Conservation (phyloP, 2,113 vertebrate species). For the Prionailurus bengalensis region DNA sequence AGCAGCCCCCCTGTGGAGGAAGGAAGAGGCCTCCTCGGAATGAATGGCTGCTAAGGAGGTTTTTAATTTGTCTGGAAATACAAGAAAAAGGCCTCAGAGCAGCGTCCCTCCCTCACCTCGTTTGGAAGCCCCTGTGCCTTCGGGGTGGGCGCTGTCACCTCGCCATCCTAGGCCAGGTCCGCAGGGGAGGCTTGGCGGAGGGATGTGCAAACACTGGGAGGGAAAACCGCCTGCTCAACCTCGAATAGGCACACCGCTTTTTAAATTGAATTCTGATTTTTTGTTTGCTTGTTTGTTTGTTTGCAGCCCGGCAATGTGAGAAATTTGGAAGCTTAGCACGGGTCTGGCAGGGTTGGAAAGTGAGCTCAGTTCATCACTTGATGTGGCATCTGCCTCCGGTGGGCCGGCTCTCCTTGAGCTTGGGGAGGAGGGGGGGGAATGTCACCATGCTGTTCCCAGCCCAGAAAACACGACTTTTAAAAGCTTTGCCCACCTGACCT, state of each 20-base stretch:
- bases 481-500: slow-evolving; percentile 77
- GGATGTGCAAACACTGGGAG: not conserved
- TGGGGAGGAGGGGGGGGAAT: not conserved
- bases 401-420: slow-evolving; percentile 66
- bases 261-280: not conserved
- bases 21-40: slow-evolving; percentile 64
- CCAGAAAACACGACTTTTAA: slow-evolving; percentile 48
- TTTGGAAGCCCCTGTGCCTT: not conserved
- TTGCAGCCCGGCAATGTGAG: not conserved
- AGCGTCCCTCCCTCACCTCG: not conserved
- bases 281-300: not conserved
- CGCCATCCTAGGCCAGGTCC: not conserved
- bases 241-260: not conserved
- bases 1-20: slow-evolving; percentile 65
- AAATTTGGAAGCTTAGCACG: not conserved
- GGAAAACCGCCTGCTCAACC: not conserved
- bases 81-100: slow-evolving; percentile 25
- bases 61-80: slow-evolving; percentile 77
- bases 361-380: not conserved
- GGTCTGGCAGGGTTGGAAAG: not conserved
- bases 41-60: slow-evolving; percentile 73
- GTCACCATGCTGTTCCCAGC: slow-evolving; percentile 43
- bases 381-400: not conserved
- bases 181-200: fast-evolving
- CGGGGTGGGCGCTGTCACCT: not conserved